Percentiles rank a stretch among this genome's conserved stretches.
phyloP scores from a whole-genome alignment of 1,140 invertebrate species.

The Cyclargus thomasi region DNA sequence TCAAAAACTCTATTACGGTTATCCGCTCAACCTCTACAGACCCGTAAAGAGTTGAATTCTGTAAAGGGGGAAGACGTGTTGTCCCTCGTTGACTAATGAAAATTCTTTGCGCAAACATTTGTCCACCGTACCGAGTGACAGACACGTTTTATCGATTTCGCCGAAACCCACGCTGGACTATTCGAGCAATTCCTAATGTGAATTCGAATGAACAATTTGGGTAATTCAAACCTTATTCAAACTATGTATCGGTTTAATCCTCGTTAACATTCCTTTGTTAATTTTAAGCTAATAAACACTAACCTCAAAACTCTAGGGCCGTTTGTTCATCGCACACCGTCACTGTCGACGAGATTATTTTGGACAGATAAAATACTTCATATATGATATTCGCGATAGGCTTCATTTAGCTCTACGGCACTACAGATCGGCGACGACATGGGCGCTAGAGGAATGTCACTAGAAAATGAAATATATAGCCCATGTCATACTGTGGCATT shows the following conservation, averaged over 20 bases:
- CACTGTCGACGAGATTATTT: too few species aligned
- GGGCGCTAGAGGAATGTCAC: too few species aligned
- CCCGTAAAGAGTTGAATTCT: neutral
- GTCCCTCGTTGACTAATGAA: conserved; percentile 39
- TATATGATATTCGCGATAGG: too few species aligned
- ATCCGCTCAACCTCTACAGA: neutral
- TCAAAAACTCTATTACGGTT: conserved; percentile 9
- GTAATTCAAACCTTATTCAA: neutral
- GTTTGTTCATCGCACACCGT: too few species aligned
- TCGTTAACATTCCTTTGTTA: neutral
- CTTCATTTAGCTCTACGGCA: too few species aligned
- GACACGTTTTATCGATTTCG: conserved; percentile 22
- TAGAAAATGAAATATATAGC: too few species aligned
- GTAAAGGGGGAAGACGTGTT: conserved; percentile 28
- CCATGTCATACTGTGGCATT: too few species aligned
- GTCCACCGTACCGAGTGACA: conserved; percentile 30
- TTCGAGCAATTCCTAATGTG: conserved; percentile 9
- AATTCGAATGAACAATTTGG: neutral
- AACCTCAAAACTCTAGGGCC: too few species aligned
- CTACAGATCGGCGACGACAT: too few species aligned
- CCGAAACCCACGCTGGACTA: neutral
- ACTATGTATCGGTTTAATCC: neutral
- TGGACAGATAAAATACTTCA: too few species aligned
- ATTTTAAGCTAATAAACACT: neutral
- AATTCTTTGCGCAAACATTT: conserved; percentile 47